A percentile compares a stretch with the other conserved stretches of the same genome.
Conservation (phyloP, 2,888 invertebrate species). For the Amphipoea lucens region DNA sequence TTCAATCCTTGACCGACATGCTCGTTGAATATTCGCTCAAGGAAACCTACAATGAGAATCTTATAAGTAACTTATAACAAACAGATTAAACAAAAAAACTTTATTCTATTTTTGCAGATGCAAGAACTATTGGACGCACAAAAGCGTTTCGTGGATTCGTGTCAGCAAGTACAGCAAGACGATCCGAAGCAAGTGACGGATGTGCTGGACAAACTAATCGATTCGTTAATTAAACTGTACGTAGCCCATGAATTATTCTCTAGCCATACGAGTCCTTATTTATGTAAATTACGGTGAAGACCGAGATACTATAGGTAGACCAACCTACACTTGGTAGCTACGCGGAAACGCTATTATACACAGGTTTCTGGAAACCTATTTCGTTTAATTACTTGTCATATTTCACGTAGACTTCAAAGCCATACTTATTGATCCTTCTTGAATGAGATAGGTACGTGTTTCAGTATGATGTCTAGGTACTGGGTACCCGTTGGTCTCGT, state of each 20-base stretch:
- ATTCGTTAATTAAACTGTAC: conserved; percentile 91
- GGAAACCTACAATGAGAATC: conserved; percentile 18
- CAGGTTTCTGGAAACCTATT: conserved; percentile 10
- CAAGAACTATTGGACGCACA: conserved; percentile 91
- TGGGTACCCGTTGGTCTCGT: neutral
- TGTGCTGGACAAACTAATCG: conserved; percentile 91
- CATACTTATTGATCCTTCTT: neutral
- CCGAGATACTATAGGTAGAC: conserved; percentile 2
- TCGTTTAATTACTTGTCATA: conserved; percentile 5
- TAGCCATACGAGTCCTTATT: conserved; percentile 59
- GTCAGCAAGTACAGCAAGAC: conserved; percentile 92
- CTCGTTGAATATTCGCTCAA: conserved; percentile 28
- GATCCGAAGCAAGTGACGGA: conserved; percentile 91
- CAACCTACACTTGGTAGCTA: conserved; percentile 15
- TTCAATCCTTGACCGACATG: conserved; percentile 44
- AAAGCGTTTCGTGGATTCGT: conserved; percentile 92
- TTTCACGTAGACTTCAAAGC: neutral
- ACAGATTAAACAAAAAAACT: neutral
- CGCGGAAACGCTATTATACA: conserved; percentile 9
- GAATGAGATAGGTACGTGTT: neutral
- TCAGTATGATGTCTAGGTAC: neutral
- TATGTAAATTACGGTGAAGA: conserved; percentile 36
- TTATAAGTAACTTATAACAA: neutral
- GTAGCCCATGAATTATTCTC: conserved; percentile 68
- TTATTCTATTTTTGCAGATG: conserved; percentile 80